Conservation (phyloP, 2,888 invertebrate species). For the Temnothorax rugatulus region DNA sequence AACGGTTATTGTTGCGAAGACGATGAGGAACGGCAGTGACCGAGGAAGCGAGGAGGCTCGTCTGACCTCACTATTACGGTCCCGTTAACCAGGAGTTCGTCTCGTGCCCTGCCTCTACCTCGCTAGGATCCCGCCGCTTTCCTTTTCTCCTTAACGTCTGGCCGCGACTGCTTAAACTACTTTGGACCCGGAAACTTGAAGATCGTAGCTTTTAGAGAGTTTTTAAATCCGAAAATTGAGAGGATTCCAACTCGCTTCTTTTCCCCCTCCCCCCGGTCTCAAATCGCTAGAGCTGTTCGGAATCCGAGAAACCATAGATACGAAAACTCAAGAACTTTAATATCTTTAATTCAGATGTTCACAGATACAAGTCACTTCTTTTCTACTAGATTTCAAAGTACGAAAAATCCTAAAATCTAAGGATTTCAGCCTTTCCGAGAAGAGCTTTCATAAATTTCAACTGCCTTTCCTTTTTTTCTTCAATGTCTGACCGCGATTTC, state of each 20-base stretch:
- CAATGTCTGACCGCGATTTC: neutral
- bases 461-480: neutral
- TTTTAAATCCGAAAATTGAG: neutral
- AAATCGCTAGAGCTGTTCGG: neutral
- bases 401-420: neutral
- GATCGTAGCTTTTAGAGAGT: no score
- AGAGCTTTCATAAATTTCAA: neutral
- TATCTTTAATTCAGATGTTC: neutral
- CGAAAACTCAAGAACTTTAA: neutral
- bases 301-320: neutral
- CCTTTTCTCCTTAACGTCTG: slow-evolving; percentile 8
- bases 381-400: neutral
- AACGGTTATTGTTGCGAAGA: slow-evolving; percentile 12
- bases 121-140: slow-evolving; percentile 58
- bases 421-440: neutral
- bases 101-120: slow-evolving; percentile 64
- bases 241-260: neutral
- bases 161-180: slow-evolving; percentile 4
- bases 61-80: slow-evolving; percentile 70
- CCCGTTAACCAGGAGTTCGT: slow-evolving; percentile 75
- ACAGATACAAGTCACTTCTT: neutral
- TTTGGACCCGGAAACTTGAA: neutral
- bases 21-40: slow-evolving; percentile 35
- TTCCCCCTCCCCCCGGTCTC: no score
- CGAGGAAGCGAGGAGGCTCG: slow-evolving; percentile 53